Percentiles rank a stretch among this genome's conserved stretches.
phyloP scores from a whole-genome alignment of 2,797 vertebrate genomes.

The Telmatherina bonti region DNA sequence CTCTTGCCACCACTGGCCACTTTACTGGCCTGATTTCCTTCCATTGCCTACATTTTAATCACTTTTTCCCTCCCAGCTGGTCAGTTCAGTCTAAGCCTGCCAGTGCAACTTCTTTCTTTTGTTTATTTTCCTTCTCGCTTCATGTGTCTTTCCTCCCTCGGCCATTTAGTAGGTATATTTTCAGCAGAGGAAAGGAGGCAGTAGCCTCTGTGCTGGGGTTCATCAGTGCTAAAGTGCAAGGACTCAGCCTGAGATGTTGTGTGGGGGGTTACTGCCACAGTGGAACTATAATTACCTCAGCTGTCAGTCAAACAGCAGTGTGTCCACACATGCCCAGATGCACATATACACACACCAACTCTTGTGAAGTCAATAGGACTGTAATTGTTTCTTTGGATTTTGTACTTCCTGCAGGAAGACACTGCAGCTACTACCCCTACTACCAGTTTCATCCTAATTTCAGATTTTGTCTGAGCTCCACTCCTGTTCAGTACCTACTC shows the following conservation, averaged over 20 bases:
- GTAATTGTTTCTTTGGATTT: conserved; percentile 35
- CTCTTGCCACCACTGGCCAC: conserved; percentile 9
- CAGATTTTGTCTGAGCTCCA: neutral
- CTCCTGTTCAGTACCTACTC: neutral
- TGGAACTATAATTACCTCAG: conserved; percentile 75
- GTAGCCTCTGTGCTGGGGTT: conserved; percentile 47
- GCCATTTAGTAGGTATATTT: conserved; percentile 54
- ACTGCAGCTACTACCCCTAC: neutral
- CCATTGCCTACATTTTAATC: conserved; percentile 32
- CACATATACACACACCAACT: conserved; percentile 13
- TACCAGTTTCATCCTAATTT: neutral
- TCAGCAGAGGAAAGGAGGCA: conserved; percentile 37
- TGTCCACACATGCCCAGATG: conserved; percentile 8
- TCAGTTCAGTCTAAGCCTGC: conserved; percentile 6
- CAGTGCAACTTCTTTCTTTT: conserved; percentile 3
- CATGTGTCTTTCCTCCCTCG: conserved; percentile 1
- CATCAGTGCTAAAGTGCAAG: conserved; percentile 53
- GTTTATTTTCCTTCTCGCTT: conserved; percentile 10
- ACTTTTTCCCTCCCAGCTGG: conserved; percentile 1
- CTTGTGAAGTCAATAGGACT: conserved; percentile 23
- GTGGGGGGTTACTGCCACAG: conserved; percentile 66
- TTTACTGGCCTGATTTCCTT: conserved; percentile 26
- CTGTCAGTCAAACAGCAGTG: conserved; percentile 73
- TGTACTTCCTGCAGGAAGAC: conserved; percentile 10
- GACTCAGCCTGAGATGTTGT: conserved; percentile 69